Conservation (phyloP, 2,113 vertebrate species). For the Symphodus melops region DNA sequence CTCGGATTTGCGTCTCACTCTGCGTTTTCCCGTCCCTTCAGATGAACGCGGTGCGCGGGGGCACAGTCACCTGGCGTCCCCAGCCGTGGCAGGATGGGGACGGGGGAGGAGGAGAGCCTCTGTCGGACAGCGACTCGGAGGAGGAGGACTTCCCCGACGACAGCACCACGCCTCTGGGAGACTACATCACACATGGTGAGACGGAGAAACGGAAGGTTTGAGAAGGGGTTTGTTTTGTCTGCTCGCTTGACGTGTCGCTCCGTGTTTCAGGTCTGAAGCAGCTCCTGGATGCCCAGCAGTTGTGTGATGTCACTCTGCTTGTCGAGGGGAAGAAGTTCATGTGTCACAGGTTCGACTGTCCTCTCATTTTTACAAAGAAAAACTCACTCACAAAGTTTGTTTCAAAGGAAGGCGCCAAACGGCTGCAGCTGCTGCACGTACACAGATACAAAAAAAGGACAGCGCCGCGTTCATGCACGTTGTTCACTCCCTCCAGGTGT, state of each 20-base stretch:
- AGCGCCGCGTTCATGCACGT: too few relatives aligned
- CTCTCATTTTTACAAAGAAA: background rate
- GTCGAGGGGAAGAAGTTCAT: constrained; percentile 86
- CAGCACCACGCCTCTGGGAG: constrained; percentile 83
- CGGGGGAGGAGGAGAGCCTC: constrained; percentile 80
- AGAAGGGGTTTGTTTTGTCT: background rate
- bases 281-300: constrained; percentile 85
- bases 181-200: constrained; percentile 85
- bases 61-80: constrained; percentile 82
- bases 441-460: too few relatives aligned
- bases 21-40: constrained; percentile 25
- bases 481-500: too few relatives aligned
- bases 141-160: constrained; percentile 87
- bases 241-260: background rate
- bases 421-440: background rate
- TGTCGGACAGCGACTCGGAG: constrained; percentile 86
- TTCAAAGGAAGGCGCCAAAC: background rate
- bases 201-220: background rate
- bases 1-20: background rate
- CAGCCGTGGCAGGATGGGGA: constrained; percentile 87
- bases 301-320: constrained; percentile 86
- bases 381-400: background rate
- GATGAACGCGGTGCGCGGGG: constrained; percentile 82
- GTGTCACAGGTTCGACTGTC: constrained; percentile 82
- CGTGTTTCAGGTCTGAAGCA: constrained; percentile 80